These are phyloP conservation scores for Drosophila bipectinata DNA, from an alignment of 1,140 invertebrate species.

Conservation along the genomic window DNA sequence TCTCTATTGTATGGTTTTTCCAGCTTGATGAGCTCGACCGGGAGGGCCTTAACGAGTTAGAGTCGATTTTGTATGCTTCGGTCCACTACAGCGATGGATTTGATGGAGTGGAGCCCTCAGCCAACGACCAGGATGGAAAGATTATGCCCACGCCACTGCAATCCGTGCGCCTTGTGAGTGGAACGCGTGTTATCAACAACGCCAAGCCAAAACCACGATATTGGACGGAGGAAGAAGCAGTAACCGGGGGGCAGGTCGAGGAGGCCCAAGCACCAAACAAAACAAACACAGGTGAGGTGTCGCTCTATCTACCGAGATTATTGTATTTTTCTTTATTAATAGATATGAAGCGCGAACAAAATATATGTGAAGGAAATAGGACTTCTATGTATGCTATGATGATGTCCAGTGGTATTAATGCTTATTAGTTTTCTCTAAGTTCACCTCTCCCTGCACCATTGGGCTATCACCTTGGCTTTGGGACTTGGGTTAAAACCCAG, in stretches of 20 bases:
- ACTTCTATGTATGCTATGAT: no score
- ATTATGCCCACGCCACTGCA: conserved; percentile 53
- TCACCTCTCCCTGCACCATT: not conserved
- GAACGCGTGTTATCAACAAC: conserved; percentile 62
- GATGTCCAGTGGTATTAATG: no score
- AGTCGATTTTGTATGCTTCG: conserved; percentile 83
- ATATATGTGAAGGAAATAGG: no score
- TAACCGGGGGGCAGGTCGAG: conserved; percentile 1
- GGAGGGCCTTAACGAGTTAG: conserved; percentile 83
- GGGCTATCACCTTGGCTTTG: conserved; percentile 1
- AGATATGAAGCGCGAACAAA: no score
- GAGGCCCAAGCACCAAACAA: conserved; percentile 10
- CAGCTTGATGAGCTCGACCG: conserved; percentile 75
- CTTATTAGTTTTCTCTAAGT: no score
- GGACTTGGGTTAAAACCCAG: not conserved
- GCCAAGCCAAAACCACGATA: conserved; percentile 49
- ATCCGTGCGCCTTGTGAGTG: conserved; percentile 46
- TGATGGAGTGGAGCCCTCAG: conserved; percentile 5
- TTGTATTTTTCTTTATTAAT: not conserved
- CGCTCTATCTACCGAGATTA: not conserved
- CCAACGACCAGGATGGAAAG: conserved; percentile 27
- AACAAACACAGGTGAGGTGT: conserved; percentile 9
- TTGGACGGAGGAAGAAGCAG: conserved; percentile 41
- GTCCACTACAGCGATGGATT: conserved; percentile 70
- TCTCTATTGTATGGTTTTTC: not conserved